Evolutionary conservation across 2,888 invertebrate genomes (phyloP).

Genomic region (Pollenia labialis): DNA sequence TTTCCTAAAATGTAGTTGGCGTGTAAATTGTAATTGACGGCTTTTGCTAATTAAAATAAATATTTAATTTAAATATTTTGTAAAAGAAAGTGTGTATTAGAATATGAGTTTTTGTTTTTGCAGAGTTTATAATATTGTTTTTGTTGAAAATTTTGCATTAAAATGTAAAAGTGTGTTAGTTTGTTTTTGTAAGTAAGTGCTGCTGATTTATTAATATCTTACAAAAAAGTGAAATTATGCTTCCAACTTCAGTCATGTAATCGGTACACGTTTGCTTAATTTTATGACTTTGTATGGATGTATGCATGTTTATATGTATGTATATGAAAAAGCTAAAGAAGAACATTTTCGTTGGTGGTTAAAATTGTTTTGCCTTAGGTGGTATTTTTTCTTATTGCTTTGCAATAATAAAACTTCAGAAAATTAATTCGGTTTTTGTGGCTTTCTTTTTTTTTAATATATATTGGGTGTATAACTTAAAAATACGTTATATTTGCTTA

Average conservation of each 20-base stretch:
- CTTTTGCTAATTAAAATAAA: constrained; percentile 30
- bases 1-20: neutral
- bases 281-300: neutral
- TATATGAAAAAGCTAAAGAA: too few relatives aligned
- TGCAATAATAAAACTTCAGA: neutral
- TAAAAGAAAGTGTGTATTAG: neutral
- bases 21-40: neutral
- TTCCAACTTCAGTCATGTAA: constrained; percentile 31
- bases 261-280: constrained; percentile 33
- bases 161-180: neutral
- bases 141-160: too few relatives aligned
- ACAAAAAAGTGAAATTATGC: constrained; percentile 29
- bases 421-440: neutral
- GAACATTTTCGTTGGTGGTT: neutral
- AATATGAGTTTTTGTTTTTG: neutral
- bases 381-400: neutral
- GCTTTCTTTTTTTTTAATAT: neutral
- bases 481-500: too few relatives aligned
- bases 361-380: neutral
- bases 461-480: neutral
- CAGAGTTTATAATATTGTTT: neutral
- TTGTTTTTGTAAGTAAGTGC: neutral
- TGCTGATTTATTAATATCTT: constrained; percentile 28
- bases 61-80: neutral
- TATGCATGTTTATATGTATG: neutral